These are phyloP conservation scores for Amblyopsis rosae DNA, from an alignment of 2,113 vertebrate genomes.

Conservation along the genomic window DNA sequence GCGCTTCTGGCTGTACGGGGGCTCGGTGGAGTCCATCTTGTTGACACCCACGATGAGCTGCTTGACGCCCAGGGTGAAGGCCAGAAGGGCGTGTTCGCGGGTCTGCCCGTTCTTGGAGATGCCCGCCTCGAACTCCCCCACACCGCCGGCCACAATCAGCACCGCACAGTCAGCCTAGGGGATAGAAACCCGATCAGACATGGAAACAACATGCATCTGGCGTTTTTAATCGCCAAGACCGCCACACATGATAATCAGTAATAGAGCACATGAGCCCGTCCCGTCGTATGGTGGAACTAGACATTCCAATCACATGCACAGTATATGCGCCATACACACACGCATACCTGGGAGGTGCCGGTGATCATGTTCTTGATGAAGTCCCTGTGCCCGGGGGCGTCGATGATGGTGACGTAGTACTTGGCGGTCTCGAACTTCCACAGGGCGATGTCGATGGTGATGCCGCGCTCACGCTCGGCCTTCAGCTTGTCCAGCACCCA, in stretches of 20 bases:
- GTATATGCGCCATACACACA: neutral
- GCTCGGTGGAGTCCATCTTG: conserved; percentile 96
- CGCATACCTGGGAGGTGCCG: conserved; percentile 78
- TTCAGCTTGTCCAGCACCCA: conserved; percentile 85
- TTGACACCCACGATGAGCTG: conserved; percentile 92
- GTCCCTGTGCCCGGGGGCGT: conserved; percentile 81
- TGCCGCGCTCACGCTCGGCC: conserved; percentile 81
- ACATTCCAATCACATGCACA: no score
- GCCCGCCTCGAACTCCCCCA: conserved; percentile 91
- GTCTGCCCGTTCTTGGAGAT: conserved; percentile 96
- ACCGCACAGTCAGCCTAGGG: conserved; percentile 91
- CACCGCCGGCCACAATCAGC: conserved; percentile 89
- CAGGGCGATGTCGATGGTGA: conserved; percentile 84
- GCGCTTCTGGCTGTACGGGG: conserved; percentile 94
- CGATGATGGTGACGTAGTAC: conserved; percentile 82
- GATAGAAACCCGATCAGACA: no score
- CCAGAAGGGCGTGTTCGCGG: conserved; percentile 91
- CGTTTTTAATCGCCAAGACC: no score
- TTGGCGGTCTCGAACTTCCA: conserved; percentile 83
- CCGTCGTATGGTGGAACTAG: no score
- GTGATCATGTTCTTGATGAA: conserved; percentile 90
- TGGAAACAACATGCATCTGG: no score
- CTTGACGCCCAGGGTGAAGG: conserved; percentile 92
- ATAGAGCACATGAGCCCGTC: no score
- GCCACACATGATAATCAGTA: no score